Percentiles rank a stretch among this genome's conserved stretches.
These are phyloP conservation scores for Hemithea aestivaria DNA, from an alignment of 2,888 invertebrate genomes.

Conservation along the genomic window DNA sequence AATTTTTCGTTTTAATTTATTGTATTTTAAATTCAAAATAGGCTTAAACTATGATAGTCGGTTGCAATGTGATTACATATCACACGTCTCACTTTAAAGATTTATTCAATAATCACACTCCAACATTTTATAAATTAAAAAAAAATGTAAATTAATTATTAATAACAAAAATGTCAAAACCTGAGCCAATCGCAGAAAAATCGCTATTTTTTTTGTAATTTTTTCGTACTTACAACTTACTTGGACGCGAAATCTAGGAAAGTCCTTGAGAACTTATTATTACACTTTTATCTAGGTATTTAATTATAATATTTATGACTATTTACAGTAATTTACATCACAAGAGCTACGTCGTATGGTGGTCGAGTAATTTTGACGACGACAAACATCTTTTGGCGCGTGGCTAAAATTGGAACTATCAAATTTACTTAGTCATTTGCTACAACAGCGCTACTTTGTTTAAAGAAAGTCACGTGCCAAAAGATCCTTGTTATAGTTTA, in stretches of 20 bases:
- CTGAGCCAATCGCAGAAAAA: constrained; percentile 39
- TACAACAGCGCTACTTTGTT: too few species aligned
- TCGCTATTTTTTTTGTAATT: constrained; percentile 25
- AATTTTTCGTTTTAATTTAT: constrained; percentile 45
- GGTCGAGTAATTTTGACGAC: constrained; percentile 25
- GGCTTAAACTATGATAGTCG: constrained; percentile 69
- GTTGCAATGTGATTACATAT: constrained; percentile 62
- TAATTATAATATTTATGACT: constrained; percentile 34
- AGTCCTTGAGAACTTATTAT: constrained; percentile 51
- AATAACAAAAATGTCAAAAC: constrained; percentile 60
- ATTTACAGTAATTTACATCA: constrained; percentile 79
- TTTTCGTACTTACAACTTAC: constrained; percentile 64
- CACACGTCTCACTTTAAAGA: constrained; percentile 34
- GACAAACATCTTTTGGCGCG: too few species aligned
- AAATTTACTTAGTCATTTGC: too few species aligned
- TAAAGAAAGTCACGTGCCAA: too few species aligned
- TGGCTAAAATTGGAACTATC: too few species aligned
- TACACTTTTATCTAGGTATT: constrained; percentile 49
- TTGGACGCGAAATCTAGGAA: constrained; percentile 40
- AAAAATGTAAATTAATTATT: constrained; percentile 51
- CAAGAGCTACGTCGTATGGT: constrained; percentile 59
- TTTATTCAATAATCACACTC: constrained; percentile 57
- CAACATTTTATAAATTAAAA: constrained; percentile 64
- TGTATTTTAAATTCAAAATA: constrained; percentile 74
- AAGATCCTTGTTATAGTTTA: too few species aligned